Base-by-base conservation (phyloP, 2,888 invertebrate species). In the Cryptocephalus moraei region DNA sequence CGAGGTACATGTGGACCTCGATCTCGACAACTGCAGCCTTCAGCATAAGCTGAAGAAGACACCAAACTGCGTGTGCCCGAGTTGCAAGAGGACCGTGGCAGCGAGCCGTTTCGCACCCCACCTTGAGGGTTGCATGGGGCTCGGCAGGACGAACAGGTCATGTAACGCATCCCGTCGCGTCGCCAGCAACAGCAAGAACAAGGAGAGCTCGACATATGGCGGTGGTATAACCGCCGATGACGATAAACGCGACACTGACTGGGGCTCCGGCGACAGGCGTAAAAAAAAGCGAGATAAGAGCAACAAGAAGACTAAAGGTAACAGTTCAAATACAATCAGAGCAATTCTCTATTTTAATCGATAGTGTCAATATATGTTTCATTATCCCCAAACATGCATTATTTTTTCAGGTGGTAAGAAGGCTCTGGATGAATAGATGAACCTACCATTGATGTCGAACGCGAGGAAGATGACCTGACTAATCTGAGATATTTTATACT, bases 101-200 rank as follows among this genome's bases (percentile, higher is more conserved):
- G 82, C 84, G 0, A 75, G 55, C 14, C 54, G 91, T 50, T 94
- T 95, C 70, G 93, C 93, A 8, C 89, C 91, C 1, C 94, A 95
- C 71, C 73, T 95, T 46, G 93, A 91, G 66, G 90, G 88, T 67
- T 95, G 94, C 70, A 92, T 94, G 91, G 92, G 93, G 8, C 91
- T 92, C 88, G 92, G 93, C 0, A 79, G 59, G 32, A 33, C 91
- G 47, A 91, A 88, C 65, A 89, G 90, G 59, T 91, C 89, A 0
- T 79, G 93, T 32, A 89, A 91, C 56, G 92, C 92, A 0, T 91
- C 93, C 0, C 91, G 90, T 44, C 77, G 91, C 12, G 79, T 89
- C 13, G 82, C 87, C 51, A 84, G 84, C 0, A 83, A 80, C 64
- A 82, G 82, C 47, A 58, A 57, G 48, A 59, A 58, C 43, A 56